Evolutionary conservation across 2,113 vertebrate genomes (phyloP).

Genomic region (Blennius ocellaris): DNA sequence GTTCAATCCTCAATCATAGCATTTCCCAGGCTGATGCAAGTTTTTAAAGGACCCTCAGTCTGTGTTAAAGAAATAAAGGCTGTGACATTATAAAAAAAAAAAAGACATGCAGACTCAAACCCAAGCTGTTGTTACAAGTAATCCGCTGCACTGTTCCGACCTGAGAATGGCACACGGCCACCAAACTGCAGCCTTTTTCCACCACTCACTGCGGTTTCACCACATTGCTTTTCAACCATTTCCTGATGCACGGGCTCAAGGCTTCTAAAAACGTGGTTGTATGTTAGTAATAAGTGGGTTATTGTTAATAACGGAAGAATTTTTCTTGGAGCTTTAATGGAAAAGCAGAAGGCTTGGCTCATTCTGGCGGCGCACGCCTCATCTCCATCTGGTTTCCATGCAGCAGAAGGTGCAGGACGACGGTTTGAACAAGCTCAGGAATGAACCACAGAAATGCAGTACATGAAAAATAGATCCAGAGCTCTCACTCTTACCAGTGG

Average conservation of each 20-base stretch:
- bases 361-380: conserved; percentile 56
- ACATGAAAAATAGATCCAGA: conserved; percentile 43
- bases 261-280: conserved; percentile 47
- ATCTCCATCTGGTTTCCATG: conserved; percentile 58
- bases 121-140: conserved; percentile 40
- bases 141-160: conserved; percentile 44
- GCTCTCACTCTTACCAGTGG: conserved; percentile 30
- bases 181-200: conserved; percentile 40
- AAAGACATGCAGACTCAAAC: conserved; percentile 44
- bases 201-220: conserved; percentile 66
- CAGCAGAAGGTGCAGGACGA: conserved; percentile 29
- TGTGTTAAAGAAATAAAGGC: conserved; percentile 34
- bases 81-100: conserved; percentile 30
- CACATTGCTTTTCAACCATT: conserved; percentile 57
- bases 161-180: conserved; percentile 46
- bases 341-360: conserved; percentile 33
- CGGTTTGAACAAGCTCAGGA: conserved; percentile 18
- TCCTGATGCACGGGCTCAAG: conserved; percentile 44
- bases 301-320: conserved; percentile 59
- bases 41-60: conserved; percentile 28
- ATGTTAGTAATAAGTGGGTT: conserved; percentile 49
- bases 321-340: conserved; percentile 48
- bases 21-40: conserved; percentile 28
- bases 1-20: conserved; percentile 8
- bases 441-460: conserved; percentile 66